phyloP scores from a whole-genome alignment of 2,797 vertebrate species.

The Telmatherina bonti region DNA sequence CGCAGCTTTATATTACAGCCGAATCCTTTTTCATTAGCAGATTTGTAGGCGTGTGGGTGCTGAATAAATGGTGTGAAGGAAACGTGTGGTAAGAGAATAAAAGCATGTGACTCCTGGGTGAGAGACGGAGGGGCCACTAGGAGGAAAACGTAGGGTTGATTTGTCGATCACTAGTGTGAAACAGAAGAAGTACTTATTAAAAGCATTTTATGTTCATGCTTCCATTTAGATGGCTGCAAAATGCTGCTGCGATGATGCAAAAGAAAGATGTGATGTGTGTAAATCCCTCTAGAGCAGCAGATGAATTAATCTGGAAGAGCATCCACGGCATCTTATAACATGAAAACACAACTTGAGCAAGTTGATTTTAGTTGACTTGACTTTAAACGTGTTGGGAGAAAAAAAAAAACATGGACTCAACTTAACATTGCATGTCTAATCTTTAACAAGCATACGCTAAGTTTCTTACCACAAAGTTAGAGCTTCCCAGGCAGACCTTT shows the following conservation, averaged over 20 bases:
- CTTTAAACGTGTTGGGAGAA: neutral
- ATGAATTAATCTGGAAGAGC: too few species aligned
- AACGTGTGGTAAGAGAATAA: constrained; percentile 14
- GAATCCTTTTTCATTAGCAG: constrained; percentile 36
- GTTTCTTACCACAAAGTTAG: neutral
- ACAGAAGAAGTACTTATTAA: neutral
- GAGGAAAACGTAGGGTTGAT: neutral
- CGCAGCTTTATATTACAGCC: constrained; percentile 10
- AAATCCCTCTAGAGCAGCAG: neutral
- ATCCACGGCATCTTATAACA: neutral
- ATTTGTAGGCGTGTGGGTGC: constrained; percentile 41
- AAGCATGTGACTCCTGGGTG: constrained; percentile 11
- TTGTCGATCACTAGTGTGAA: neutral
- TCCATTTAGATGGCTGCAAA: too few species aligned
- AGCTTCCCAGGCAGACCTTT: neutral
- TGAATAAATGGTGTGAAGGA: constrained; percentile 33
- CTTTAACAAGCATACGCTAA: neutral
- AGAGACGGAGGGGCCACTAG: neutral
- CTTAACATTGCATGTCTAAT: neutral
- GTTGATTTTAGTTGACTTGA: too few species aligned
- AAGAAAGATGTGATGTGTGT: too few species aligned
- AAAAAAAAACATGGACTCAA: neutral
- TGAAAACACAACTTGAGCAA: neutral
- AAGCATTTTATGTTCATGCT: neutral
- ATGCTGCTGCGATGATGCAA: too few species aligned